Evolutionary conservation across 2,888 invertebrate genomes (phyloP), one percentile per base, ranked within the genome.

Genomic region (Isotomurus palustris): DNA sequence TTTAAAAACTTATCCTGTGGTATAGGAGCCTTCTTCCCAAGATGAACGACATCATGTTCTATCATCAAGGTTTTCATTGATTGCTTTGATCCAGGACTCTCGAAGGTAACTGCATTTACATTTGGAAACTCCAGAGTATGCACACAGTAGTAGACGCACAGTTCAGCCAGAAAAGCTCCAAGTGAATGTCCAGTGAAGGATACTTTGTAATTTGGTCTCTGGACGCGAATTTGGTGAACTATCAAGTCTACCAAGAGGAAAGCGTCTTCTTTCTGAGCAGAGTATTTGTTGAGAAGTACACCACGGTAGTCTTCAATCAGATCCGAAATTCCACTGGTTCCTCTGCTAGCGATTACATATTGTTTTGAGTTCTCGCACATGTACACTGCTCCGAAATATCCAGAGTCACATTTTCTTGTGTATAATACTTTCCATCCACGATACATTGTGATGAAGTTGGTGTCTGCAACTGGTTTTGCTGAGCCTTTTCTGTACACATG

Each of bases 351-450:
- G 8, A 53, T 40, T 8, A 53, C 53, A n/a, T 36, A 21, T 27
- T 53, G 53, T 21, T 45, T 53, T 17, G 24, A 25, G 3, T 21
- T n/a, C 12, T 53, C 45, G 27, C 45, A 36, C 2, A 36, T 10
- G 27, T 53, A 53, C 32, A 53, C 28, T 12, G 45, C 53, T 6
- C 53, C 53, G 47, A 53, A 53, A 21, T 53, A 53, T 3, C 53
- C 53, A 17, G 29, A 53, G 5, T 2, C 5, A 2, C 8, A 24
- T 5, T 12, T 1, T 17, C 47, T 29, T 6, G 47, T 47, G 10
- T 17, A 8, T 2, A 24, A 14, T n/a, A 53, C 17, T 44, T 25
- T 53, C 53, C 53, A 53, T 32, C 12, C 10, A 5, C 5, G 14
- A 6, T 14, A 5, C 4, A 6, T 14, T 5, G 43, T 43, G 5